Percentiles rank a stretch among this genome's conserved stretches.
Evolutionary conservation across 23 tunicate genomes (phyloP).

Genomic region (Phallusia fumigata): DNA sequence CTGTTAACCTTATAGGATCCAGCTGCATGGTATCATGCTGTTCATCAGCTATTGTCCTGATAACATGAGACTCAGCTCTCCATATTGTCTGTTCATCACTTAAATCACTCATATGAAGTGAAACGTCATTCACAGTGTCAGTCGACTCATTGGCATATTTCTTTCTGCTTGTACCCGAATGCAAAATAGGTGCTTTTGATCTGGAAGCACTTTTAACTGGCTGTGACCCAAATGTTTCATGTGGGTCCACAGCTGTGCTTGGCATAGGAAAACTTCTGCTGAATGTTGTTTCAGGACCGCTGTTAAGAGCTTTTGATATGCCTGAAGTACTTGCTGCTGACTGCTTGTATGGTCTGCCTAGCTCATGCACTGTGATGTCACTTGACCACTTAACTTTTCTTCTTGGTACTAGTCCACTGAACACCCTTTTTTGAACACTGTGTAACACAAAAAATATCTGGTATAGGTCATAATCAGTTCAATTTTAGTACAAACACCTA

Average conservation of each 20-base stretch:
- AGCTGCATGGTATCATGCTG: not conserved
- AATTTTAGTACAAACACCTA: too few species aligned
- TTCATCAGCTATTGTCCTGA: constrained; percentile 5
- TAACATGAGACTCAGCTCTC: constrained; percentile 13
- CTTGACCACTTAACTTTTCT: constrained; percentile 18
- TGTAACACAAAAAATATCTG: not conserved
- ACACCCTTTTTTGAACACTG: not conserved
- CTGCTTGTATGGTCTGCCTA: not conserved
- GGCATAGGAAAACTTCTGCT: not conserved
- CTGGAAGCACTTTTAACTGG: not conserved
- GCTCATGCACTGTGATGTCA: constrained; percentile 15
- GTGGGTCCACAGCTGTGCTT: not conserved
- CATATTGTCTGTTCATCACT: constrained; percentile 8
- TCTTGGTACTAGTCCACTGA: not conserved
- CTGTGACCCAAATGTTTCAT: not conserved
- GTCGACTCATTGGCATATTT: not conserved
- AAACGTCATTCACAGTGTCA: not conserved
- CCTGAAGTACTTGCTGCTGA: not conserved
- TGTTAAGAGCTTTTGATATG: not conserved
- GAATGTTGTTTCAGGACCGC: not conserved
- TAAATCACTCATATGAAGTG: constrained; percentile 10
- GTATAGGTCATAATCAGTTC: not conserved
- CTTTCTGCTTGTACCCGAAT: not conserved
- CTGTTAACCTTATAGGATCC: too few species aligned
- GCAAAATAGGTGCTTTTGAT: not conserved